Conservation (phyloP, 2,888 invertebrate genomes). For the Hypena proboscidalis region DNA sequence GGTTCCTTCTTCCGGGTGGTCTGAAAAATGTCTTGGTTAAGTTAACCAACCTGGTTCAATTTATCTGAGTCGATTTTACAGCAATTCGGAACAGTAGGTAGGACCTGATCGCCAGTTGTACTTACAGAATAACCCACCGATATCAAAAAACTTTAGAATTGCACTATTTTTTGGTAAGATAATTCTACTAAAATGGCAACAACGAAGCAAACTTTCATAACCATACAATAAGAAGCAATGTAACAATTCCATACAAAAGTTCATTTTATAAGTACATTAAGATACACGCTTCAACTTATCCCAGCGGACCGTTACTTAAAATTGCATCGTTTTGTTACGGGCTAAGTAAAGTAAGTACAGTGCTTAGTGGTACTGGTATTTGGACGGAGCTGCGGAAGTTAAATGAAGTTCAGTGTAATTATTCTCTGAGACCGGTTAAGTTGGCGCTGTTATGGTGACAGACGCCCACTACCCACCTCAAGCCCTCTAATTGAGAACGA, state of each 20-base stretch:
- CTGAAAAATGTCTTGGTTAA: too few species aligned
- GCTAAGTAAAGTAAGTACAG: constrained; percentile 75
- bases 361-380: constrained; percentile 78
- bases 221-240: constrained; percentile 39
- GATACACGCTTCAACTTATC: constrained; percentile 61
- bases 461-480: constrained; percentile 47
- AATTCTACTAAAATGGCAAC: constrained; percentile 13
- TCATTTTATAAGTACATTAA: constrained; percentile 53
- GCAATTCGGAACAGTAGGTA: too few species aligned
- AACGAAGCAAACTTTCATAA: constrained; percentile 21
- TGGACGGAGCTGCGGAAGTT: constrained; percentile 79
- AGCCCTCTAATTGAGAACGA: constrained; percentile 61
- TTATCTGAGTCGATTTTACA: too few species aligned
- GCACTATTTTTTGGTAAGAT: too few species aligned
- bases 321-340: constrained; percentile 78
- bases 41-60: too few species aligned
- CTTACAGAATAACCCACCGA: too few species aligned
- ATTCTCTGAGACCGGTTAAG: constrained; percentile 77
- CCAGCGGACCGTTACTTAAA: constrained; percentile 71
- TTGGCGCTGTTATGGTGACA: constrained; percentile 73
- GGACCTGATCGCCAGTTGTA: too few species aligned
- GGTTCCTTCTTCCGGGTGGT: too few species aligned
- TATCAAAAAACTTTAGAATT: too few species aligned
- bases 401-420: constrained; percentile 82
- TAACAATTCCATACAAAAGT: constrained; percentile 36